Percentiles rank a stretch among this genome's conserved stretches.
These are phyloP conservation scores for Zosterops hypoxanthus DNA, from an alignment of 2,113 vertebrate genomes.

Conservation along the genomic window DNA sequence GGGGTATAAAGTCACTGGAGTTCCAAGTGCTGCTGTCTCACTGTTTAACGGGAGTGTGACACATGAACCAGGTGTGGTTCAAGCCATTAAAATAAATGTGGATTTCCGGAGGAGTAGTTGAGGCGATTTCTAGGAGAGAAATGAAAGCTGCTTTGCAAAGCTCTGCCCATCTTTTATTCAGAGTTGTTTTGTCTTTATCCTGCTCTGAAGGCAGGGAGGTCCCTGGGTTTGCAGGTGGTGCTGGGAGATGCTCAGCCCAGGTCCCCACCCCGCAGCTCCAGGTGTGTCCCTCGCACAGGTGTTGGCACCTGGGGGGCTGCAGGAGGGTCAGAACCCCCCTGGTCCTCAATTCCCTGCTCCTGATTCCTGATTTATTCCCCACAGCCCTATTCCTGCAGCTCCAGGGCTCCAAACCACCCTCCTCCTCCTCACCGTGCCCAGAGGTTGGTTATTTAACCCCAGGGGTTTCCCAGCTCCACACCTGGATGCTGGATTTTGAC, in stretches of 20 bases:
- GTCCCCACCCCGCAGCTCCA: background rate
- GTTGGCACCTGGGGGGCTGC: background rate
- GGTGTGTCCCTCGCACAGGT: background rate
- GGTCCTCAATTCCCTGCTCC: background rate
- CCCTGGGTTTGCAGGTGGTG: accelerated
- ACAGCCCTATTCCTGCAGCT: background rate
- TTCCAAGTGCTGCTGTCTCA: background rate
- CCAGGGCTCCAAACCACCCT: background rate
- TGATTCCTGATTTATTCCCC: accelerated
- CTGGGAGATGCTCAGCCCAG: accelerated
- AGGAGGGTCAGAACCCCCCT: background rate
- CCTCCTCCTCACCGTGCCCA: background rate
- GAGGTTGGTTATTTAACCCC: background rate
- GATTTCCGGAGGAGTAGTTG: background rate
- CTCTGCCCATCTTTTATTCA: background rate
- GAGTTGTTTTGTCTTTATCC: background rate
- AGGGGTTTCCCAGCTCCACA: background rate
- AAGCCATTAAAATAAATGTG: background rate
- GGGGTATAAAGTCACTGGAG: background rate
- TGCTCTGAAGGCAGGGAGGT: background rate
- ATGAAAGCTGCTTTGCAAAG: background rate
- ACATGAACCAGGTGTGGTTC: background rate
- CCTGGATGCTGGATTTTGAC: background rate
- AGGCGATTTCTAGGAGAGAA: background rate
- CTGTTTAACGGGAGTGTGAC: background rate